phyloP scores from a whole-genome alignment of 2,797 vertebrate species.

The Psittacula echo region DNA sequence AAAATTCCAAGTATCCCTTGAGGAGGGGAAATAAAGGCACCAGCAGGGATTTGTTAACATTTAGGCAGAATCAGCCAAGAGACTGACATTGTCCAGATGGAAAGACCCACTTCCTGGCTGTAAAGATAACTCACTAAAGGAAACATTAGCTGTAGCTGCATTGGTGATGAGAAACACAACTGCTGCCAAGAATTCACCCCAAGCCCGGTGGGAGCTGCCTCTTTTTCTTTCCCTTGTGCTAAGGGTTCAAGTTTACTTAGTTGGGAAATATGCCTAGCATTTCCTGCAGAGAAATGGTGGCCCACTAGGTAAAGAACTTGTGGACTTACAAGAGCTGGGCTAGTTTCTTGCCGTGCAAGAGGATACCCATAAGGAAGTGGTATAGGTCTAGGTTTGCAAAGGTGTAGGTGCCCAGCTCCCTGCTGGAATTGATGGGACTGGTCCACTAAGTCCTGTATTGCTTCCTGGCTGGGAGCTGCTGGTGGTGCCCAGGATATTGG shows the following conservation, averaged over 20 bases:
- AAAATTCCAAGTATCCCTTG: slow-evolving; percentile 70
- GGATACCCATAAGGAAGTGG: neutral
- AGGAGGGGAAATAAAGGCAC: slow-evolving; percentile 65
- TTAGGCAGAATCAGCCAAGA: slow-evolving; percentile 70
- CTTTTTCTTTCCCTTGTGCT: neutral
- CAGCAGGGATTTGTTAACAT: slow-evolving; percentile 68
- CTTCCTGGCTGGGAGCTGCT: neutral
- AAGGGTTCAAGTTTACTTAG: slow-evolving; percentile 39
- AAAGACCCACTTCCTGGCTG: slow-evolving; percentile 77
- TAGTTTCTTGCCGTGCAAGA: neutral
- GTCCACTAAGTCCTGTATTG: too few relatives aligned
- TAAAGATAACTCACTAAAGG: slow-evolving; percentile 72
- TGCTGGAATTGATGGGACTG: neutral
- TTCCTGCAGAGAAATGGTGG: slow-evolving; percentile 11
- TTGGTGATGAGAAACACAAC: slow-evolving; percentile 9
- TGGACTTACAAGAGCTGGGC: neutral
- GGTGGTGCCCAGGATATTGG: neutral
- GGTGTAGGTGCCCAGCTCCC: neutral
- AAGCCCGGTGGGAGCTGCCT: slow-evolving; percentile 22
- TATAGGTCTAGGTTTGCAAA: neutral
- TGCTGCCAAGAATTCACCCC: slow-evolving; percentile 46
- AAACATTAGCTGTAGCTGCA: slow-evolving; percentile 61
- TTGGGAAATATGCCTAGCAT: slow-evolving; percentile 29
- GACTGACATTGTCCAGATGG: slow-evolving; percentile 77
- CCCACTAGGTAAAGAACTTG: neutral